A percentile compares a stretch with the other conserved stretches of the same genome.
Evolutionary conservation across 2,888 invertebrate genomes (phyloP).

Genomic region (Nezara viridula): DNA sequence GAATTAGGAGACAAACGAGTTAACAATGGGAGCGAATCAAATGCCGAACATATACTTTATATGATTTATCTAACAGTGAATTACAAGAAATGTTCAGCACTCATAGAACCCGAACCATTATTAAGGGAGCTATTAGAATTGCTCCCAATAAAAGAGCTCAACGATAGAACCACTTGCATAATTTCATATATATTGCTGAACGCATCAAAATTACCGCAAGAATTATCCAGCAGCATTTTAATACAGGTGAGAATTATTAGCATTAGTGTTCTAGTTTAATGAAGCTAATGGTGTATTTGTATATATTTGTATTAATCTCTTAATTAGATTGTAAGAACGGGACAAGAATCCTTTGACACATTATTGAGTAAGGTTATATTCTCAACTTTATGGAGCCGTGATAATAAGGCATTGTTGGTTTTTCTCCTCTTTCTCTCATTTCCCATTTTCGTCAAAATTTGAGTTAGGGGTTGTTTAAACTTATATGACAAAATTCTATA

Average conservation of each 20-base stretch:
- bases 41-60: conserved; percentile 71
- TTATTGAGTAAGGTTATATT: no score
- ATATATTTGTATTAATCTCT: no score
- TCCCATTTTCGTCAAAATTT: no score
- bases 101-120: conserved; percentile 75
- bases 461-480: no score
- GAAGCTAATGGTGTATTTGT: neutral
- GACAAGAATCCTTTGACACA: no score
- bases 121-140: conserved; percentile 71
- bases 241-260: conserved; percentile 70
- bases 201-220: conserved; percentile 78
- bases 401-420: no score
- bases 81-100: conserved; percentile 76
- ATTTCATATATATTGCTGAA: conserved; percentile 69
- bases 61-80: conserved; percentile 76
- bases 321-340: no score
- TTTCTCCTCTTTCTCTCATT: no score
- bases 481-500: no score
- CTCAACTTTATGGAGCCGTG: no score
- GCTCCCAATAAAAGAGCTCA: conserved; percentile 51
- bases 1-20: conserved; percentile 65
- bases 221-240: conserved; percentile 79
- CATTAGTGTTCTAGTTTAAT: neutral
- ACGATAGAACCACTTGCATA: conserved; percentile 62
- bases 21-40: conserved; percentile 64